Conservation (phyloP, 1,140 invertebrate species). For the Arion vulgaris region DNA sequence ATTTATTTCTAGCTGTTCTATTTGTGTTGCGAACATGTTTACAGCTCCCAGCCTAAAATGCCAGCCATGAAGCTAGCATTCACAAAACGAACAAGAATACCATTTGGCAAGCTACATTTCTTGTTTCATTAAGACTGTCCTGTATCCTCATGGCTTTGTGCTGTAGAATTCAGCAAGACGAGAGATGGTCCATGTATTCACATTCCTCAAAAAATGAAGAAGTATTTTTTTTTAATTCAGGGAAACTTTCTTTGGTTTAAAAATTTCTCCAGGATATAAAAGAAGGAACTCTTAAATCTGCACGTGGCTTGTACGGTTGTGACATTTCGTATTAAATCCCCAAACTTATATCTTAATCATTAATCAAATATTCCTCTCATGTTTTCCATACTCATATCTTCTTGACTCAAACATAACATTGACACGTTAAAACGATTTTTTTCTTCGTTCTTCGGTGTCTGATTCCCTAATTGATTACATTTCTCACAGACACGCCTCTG, state of each 20-base stretch:
- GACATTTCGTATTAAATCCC: background rate
- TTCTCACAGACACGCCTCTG: background rate
- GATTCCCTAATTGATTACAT: slow-evolving; percentile 12
- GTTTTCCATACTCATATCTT: background rate
- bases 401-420: background rate
- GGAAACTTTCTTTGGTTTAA: background rate
- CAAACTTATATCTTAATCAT: background rate
- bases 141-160: background rate
- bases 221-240: background rate
- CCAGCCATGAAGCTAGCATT: background rate
- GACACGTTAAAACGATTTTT: background rate
- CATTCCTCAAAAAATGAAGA: background rate
- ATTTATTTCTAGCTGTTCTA: background rate
- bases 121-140: slow-evolving; percentile 6
- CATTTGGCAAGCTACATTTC: slow-evolving; percentile 7
- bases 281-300: background rate
- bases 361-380: slow-evolving; percentile 5
- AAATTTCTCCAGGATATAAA: background rate
- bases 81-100: background rate
- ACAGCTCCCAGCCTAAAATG: background rate
- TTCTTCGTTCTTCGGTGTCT: too few relatives aligned
- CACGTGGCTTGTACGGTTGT: background rate
- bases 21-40: background rate
- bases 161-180: background rate
- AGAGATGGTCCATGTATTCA: background rate